phyloP scores from a whole-genome alignment of 1,140 invertebrate genomes.

The Ectropis grisescens region DNA sequence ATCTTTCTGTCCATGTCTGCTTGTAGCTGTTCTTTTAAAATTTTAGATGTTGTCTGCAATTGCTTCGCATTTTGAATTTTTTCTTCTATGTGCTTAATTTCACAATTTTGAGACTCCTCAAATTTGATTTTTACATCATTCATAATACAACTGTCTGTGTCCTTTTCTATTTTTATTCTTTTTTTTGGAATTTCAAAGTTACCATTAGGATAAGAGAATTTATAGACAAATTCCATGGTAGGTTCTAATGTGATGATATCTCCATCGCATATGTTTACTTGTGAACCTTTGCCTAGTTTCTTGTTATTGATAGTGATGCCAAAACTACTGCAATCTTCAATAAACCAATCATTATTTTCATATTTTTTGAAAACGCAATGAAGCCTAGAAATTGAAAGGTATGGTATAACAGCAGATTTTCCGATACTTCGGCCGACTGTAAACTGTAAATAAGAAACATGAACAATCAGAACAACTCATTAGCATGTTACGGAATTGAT shows the following conservation, averaged over 20 bases:
- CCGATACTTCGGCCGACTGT: slow-evolving; percentile 61
- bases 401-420: slow-evolving; percentile 61
- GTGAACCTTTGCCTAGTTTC: slow-evolving; percentile 36
- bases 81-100: slow-evolving; percentile 49
- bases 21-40: slow-evolving; percentile 38
- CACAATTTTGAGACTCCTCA: slow-evolving; percentile 58
- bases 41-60: slow-evolving; percentile 31
- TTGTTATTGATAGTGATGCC: slow-evolving; percentile 64
- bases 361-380: slow-evolving; percentile 63
- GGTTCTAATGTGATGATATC: slow-evolving; percentile 66
- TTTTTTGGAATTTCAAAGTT: slow-evolving; percentile 36
- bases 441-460: slow-evolving; percentile 61
- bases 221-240: slow-evolving; percentile 55
- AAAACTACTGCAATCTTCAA: slow-evolving; percentile 65
- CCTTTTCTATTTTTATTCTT: slow-evolving; percentile 40
- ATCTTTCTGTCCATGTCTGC: slow-evolving; percentile 48
- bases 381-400: slow-evolving; percentile 64
- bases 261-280: slow-evolving; percentile 37
- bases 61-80: slow-evolving; percentile 51
- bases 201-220: slow-evolving; percentile 30
- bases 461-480: too few species aligned
- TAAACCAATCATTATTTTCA: slow-evolving; percentile 29
- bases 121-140: slow-evolving; percentile 65
- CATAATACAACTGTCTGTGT: slow-evolving; percentile 33
- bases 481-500: too few species aligned